Conservation (phyloP, 1,140 invertebrate species). For the Paraescarpia echinospica region DNA sequence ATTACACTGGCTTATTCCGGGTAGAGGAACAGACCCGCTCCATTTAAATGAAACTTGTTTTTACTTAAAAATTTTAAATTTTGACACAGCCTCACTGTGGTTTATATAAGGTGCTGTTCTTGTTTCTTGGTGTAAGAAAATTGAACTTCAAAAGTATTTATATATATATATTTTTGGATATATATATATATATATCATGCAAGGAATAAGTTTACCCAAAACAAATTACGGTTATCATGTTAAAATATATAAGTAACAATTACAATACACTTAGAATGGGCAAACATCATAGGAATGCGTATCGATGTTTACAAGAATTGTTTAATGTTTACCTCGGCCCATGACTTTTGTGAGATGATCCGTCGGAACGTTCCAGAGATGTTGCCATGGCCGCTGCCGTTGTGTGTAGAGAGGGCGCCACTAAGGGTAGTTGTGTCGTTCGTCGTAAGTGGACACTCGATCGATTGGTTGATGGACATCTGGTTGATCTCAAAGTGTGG, state of each 20-base stretch:
- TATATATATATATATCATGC: too few species aligned
- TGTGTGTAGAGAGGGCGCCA: conserved; percentile 75
- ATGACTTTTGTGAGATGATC: conserved; percentile 77
- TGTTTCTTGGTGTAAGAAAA: too few species aligned
- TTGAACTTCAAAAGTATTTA: too few species aligned
- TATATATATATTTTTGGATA: too few species aligned
- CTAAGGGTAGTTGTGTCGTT: conserved; percentile 74
- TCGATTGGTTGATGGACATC: conserved; percentile 88
- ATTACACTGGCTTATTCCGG: too few species aligned
- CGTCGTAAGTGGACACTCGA: conserved; percentile 86
- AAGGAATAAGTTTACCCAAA: too few species aligned
- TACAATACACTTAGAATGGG: conserved; percentile 17
- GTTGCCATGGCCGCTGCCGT: conserved; percentile 79
- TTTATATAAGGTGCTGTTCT: too few species aligned
- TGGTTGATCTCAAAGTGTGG: conserved; percentile 84
- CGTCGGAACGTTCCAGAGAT: conserved; percentile 75
- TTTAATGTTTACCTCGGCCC: conserved; percentile 68
- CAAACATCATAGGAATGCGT: neutral
- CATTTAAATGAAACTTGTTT: too few species aligned
- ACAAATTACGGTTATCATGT: neutral
- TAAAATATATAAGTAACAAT: conserved; percentile 18
- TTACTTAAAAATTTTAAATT: too few species aligned
- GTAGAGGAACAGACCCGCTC: too few species aligned
- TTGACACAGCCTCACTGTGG: too few species aligned
- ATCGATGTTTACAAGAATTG: neutral